Percentiles rank a stretch among this genome's conserved stretches.
Evolutionary conservation across 2,888 invertebrate species (phyloP).

Genomic region (Chrysolina haemoptera): DNA sequence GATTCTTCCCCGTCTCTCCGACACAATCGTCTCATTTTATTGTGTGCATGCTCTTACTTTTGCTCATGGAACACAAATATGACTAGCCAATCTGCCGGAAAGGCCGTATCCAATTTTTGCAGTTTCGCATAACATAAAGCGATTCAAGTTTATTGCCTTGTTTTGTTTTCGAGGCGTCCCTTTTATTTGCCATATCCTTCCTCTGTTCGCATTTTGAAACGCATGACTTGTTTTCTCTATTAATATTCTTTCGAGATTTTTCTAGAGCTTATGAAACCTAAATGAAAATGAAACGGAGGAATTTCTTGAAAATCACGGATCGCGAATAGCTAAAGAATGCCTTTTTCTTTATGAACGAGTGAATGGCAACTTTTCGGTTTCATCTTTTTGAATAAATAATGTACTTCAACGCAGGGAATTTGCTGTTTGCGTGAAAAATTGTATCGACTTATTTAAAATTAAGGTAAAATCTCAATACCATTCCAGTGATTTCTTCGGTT

Average conservation of each 20-base stretch:
- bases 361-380: neutral
- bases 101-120: slow-evolving; percentile 53
- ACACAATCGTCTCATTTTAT: slow-evolving; percentile 37
- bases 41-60: slow-evolving; percentile 42
- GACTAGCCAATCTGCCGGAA: slow-evolving; percentile 47
- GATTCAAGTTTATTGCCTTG: slow-evolving; percentile 57
- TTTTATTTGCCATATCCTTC: slow-evolving; percentile 44
- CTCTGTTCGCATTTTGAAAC: slow-evolving; percentile 48
- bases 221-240: slow-evolving; percentile 51
- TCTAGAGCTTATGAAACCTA: slow-evolving; percentile 21
- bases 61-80: slow-evolving; percentile 46
- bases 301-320: slow-evolving; percentile 14
- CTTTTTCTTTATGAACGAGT: neutral
- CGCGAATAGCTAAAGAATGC: neutral
- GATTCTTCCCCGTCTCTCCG: slow-evolving; percentile 24
- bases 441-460: neutral
- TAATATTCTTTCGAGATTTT: slow-evolving; percentile 42
- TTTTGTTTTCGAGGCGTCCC: slow-evolving; percentile 52
- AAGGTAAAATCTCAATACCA: no score
- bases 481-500: no score
- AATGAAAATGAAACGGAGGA: slow-evolving; percentile 19
- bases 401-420: no score
- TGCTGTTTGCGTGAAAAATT: neutral
- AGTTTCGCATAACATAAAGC: slow-evolving; percentile 54
- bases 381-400: neutral